phyloP scores from a whole-genome alignment of 1,140 invertebrate species.

The Solenopsis fugax region DNA sequence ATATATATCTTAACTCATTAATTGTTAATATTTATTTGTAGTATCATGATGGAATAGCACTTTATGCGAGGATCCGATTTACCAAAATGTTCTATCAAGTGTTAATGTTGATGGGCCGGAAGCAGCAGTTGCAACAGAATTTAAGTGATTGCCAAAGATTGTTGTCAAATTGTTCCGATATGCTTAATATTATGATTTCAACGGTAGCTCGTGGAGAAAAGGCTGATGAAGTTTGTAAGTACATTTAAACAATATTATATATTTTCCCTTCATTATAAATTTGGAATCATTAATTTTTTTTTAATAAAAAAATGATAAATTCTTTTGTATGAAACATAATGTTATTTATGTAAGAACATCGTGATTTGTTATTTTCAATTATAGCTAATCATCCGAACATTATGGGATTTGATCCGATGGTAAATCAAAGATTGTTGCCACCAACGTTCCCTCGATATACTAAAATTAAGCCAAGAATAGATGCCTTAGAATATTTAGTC shows the following conservation, averaged over 20 bases:
- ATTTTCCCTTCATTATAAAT: constrained; percentile 12
- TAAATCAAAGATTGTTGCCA: constrained; percentile 97
- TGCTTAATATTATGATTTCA: constrained; percentile 93
- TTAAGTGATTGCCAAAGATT: constrained; percentile 90
- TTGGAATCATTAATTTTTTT: not conserved
- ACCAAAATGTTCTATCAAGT: constrained; percentile 94
- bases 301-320: constrained; percentile 13
- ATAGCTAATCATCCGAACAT: constrained; percentile 86
- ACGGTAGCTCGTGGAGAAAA: constrained; percentile 92
- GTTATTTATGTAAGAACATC: constrained; percentile 29
- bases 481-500: constrained; percentile 95
- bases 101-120: constrained; percentile 90
- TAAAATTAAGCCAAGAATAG: constrained; percentile 94
- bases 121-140: constrained; percentile 87
- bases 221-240: constrained; percentile 90
- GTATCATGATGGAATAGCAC: constrained; percentile 89
- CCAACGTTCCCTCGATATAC: constrained; percentile 99
- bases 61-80: constrained; percentile 94
- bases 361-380: constrained; percentile 65
- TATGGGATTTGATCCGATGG: constrained; percentile 97
- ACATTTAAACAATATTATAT: constrained; percentile 15
- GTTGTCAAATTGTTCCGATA: constrained; percentile 90
- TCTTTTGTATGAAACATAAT: constrained; percentile 8
- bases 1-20: constrained; percentile 37
- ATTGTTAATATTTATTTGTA: constrained; percentile 78